Base-by-base conservation (phyloP, 2,113 vertebrate species). In the Pollachius pollachius region DNA sequence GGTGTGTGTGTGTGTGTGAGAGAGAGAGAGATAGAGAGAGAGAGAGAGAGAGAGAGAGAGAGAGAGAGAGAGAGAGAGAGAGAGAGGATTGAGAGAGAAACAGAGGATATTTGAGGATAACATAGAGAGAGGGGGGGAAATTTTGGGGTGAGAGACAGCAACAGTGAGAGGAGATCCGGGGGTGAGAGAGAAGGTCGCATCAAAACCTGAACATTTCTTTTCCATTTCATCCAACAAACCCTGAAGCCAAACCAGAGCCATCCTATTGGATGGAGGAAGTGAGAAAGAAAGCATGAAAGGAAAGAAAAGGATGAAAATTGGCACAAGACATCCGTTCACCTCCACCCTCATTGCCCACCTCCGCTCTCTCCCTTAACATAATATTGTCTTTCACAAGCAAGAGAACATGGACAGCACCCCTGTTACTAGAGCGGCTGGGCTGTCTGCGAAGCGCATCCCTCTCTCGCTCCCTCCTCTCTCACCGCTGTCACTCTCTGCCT, bases 151-250 rank as follows among this genome's bases (percentile, higher is more conserved):
- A 65, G 15, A 25, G 48, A 1, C 2, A 68, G 27, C 11, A 19
- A 19, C 27, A 77, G 64, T 66, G 69, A 70, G 54, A 19, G 37
- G 27, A 15, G 61, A 27, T n/a, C 18, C 71, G 25, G 52, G 19
- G 54, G 63, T 73, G 17, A 37, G 54, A 67, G 60, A 68, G 57
- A 71, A 12, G 11, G 52, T 52, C 58, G 60, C 76, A 84, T 83
- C 77, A 84, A 90, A 83, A 21, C n/a, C 79, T 64, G 68, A 78
- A 87, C 89, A 92, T 92, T 90, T 90, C 88, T 85, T 90, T 90
- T 69, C 71, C 89, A 88, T 92, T 90, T 84, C 71, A 63, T 65
- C 41, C 70, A 77, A 70, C 13, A 41, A 78, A 79, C 79, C 83
- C 80, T 67, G 74, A 86, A 90, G 77, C 82, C 73, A 68, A 87